Base-by-base conservation (phyloP, 2,888 invertebrate genomes). In the Pheosia tremula region DNA sequence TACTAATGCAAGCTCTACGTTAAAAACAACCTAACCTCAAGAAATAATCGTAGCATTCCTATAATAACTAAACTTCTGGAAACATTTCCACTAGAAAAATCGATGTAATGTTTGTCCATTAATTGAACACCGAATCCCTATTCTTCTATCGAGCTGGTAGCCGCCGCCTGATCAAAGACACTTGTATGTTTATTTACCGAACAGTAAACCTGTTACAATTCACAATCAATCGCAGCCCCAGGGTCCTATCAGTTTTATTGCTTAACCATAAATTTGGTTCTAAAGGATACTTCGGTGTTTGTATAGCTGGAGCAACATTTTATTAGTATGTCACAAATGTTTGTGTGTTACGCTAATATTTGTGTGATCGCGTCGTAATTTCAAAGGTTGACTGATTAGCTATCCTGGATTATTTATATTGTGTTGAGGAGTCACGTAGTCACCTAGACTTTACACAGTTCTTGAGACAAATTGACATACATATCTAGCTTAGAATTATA, bases 371-470 rank as follows among this genome's bases (percentile, higher is more conserved):
- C 41, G 41, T 6, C 56, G n/a, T 13, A n/a, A 13, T 41, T 56
- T 13, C 41, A 56, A 41, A 56, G 54, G 39, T 56, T 56, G 39
- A 56, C 41, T 56, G 56, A 56, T 56, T 41, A 56, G 13, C 41
- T 56, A 45, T 45, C 43, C 56, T 10, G 56, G 24, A 24, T 56
- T 45, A 36, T 56, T 43, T 45, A 56, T 11, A 43, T 24, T 24
- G 4, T 43, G 11, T 45, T 56, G 1, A 10, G 10, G 10, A 45
- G 36, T 56, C 56, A 56, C 56, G 56, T 45, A 56, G 10, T 11
- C 45, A 56, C 13, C 13, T n/a, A 4, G 47, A 47, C 4, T 9
- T 9, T 24, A 24, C 24, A 24, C 24, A 24, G 24, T 24, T 24
- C 24, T 24, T 24, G 24, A 24, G 24, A 24, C 0, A 24, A 24